Conservation (phyloP, 53 echinoderm and acorn worm species). For the Crossaster papposus region DNA sequence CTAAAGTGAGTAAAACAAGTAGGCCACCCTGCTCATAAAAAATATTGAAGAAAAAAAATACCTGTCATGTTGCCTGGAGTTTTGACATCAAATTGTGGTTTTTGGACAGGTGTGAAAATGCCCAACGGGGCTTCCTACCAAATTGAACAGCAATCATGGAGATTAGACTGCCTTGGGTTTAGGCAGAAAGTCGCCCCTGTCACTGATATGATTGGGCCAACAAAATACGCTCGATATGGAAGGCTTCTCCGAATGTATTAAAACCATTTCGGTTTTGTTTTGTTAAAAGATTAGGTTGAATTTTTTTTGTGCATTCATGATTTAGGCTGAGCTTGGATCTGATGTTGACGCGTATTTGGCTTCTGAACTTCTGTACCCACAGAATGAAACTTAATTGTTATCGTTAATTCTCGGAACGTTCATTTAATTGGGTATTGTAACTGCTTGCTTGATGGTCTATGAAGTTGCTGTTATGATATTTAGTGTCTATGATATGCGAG, state of each 20-base stretch:
- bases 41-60: background rate
- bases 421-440: too few species aligned
- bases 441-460: too few species aligned
- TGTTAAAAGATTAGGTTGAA: background rate
- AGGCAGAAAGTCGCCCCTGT: background rate
- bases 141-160: conserved; percentile 42
- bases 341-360: background rate
- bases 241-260: background rate
- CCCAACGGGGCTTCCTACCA: conserved; percentile 7
- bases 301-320: background rate
- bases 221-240: background rate
- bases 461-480: too few species aligned
- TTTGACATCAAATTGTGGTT: conserved; percentile 50
- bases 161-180: conserved; percentile 35
- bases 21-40: background rate
- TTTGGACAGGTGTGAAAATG: conserved; percentile 43
- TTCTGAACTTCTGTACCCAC: background rate
- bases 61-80: background rate
- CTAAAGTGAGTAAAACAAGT: background rate
- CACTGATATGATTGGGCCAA: background rate
- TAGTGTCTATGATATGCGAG: too few species aligned
- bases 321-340: background rate
- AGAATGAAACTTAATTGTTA: background rate
- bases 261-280: conserved; percentile 7
- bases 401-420: too few species aligned